These are phyloP conservation scores for Falco naumanni DNA, from an alignment of 2,797 vertebrate species.

Conservation along the genomic window DNA sequence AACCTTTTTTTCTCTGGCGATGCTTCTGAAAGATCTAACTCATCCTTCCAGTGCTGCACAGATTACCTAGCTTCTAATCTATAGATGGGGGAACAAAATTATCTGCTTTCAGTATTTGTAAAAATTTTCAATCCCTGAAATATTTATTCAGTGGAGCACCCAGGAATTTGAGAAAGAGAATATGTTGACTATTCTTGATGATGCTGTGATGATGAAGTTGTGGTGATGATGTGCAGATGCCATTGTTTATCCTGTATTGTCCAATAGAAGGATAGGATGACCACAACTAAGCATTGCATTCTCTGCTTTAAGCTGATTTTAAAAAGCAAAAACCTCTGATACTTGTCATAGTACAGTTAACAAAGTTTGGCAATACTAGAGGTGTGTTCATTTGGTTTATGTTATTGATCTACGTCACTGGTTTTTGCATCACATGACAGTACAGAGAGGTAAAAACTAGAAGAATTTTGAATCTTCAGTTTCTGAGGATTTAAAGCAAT, in stretches of 20 bases:
- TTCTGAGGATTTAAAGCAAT: neutral
- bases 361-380: neutral
- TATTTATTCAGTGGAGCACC: neutral
- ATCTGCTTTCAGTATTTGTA: neutral
- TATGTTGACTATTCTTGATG: neutral
- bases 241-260: neutral
- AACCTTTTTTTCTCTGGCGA: neutral
- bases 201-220: neutral
- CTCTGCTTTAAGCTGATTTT: neutral
- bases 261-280: neutral
- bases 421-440: neutral
- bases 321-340: neutral
- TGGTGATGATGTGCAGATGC: neutral
- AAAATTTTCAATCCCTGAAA: neutral
- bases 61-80: neutral
- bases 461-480: neutral
- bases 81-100: neutral
- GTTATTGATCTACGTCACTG: neutral
- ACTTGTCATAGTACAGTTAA: neutral
- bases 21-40: neutral
- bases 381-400: neutral
- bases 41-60: neutral
- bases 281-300: neutral
- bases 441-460: neutral
- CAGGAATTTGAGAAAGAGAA: neutral